These are phyloP conservation scores for Heterohyrax brucei DNA, from an alignment of 2,797 vertebrate species.

Conservation along the genomic window DNA sequence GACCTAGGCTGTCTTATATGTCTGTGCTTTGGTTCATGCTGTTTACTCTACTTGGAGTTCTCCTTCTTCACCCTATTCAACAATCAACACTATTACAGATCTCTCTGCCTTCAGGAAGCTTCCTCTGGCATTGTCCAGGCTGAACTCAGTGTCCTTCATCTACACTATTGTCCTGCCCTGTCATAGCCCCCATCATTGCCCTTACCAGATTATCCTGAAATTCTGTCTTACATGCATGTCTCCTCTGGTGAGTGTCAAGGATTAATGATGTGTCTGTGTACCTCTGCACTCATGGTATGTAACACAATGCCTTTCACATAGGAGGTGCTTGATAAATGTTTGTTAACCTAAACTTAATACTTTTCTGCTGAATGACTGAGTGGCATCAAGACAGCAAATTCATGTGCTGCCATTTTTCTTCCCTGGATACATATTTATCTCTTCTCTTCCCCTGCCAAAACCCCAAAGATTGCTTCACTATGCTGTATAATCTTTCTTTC, in stretches of 20 bases:
- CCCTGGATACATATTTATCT: constrained; percentile 84
- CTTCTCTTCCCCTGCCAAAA: constrained; percentile 80
- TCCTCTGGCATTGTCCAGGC: background rate
- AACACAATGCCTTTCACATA: constrained; percentile 72
- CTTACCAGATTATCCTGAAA: constrained; percentile 10
- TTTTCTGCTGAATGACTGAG: constrained; percentile 85
- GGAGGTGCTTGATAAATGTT: constrained; percentile 80
- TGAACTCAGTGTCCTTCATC: background rate
- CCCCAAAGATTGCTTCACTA: constrained; percentile 77
- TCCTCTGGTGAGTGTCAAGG: constrained; percentile 35
- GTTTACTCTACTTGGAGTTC: background rate
- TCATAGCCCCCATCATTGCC: background rate
- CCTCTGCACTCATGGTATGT: background rate
- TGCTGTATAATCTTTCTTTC: constrained; percentile 86
- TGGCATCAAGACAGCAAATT: constrained; percentile 73
- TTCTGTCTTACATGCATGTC: background rate
- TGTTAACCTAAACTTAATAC: constrained; percentile 85
- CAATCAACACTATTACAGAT: background rate
- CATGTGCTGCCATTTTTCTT: constrained; percentile 78
- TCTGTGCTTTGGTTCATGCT: background rate
- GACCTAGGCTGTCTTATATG: background rate
- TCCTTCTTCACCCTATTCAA: background rate
- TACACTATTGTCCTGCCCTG: background rate
- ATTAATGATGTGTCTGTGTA: constrained; percentile 75
- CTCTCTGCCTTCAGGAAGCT: background rate